phyloP scores from a whole-genome alignment of 53 echinoderm and acorn worm species.

The Astropecten irregularis region DNA sequence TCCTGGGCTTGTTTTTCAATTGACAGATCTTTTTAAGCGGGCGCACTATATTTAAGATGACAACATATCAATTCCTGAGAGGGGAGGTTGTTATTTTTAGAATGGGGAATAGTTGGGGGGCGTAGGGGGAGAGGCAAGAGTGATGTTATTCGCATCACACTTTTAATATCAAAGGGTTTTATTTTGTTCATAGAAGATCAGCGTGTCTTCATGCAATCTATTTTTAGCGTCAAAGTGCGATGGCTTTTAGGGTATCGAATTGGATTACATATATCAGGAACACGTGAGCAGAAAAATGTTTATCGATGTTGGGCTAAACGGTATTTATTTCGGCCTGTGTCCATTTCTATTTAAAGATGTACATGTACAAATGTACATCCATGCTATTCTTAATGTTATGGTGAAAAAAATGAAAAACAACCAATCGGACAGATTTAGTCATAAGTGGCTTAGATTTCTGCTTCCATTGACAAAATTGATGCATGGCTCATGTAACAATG shows the following conservation, averaged over 20 bases:
- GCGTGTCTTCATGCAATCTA: too few relatives aligned
- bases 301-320: not conserved
- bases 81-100: slow-evolving; percentile 8
- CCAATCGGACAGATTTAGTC: too few relatives aligned
- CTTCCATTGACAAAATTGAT: too few relatives aligned
- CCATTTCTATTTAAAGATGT: not conserved
- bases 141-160: not conserved
- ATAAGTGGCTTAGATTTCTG: too few relatives aligned
- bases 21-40: not conserved
- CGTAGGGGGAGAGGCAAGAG: not conserved
- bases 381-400: too few relatives aligned
- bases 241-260: not conserved
- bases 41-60: slow-evolving; percentile 22
- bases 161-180: not conserved
- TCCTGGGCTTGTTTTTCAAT: not conserved
- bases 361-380: too few relatives aligned
- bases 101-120: not conserved
- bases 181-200: too few relatives aligned
- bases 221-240: not conserved
- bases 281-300: not conserved
- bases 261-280: too few relatives aligned
- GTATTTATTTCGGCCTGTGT: too few relatives aligned
- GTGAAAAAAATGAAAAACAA: too few relatives aligned
- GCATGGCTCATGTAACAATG: too few relatives aligned
- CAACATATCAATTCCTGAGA: not conserved